These are phyloP conservation scores for Pavo muticus DNA, from an alignment of 2,113 vertebrate genomes.

Conservation along the genomic window DNA sequence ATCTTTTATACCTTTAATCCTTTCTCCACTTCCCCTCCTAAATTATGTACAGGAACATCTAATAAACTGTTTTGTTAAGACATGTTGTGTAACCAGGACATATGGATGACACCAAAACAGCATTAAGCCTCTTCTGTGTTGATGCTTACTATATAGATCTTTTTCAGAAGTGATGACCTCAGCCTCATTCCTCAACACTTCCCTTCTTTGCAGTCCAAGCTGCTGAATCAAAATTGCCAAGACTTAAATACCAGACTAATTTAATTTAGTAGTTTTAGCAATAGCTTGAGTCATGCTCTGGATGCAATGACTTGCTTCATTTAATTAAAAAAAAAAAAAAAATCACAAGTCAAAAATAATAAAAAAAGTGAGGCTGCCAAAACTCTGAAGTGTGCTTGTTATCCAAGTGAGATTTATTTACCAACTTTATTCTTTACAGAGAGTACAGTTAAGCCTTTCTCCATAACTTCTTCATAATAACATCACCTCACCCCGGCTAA, in stretches of 20 bases:
- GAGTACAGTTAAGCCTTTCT: conserved; percentile 41
- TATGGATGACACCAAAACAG: not conserved
- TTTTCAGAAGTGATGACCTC: conserved; percentile 54
- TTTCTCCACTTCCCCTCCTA: not conserved
- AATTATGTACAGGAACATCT: not conserved
- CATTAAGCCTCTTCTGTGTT: not conserved
- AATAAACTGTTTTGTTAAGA: not conserved
- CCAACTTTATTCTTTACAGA: conserved; percentile 49
- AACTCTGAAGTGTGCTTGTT: conserved; percentile 65
- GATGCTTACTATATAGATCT: not conserved
- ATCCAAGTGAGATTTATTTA: conserved; percentile 63
- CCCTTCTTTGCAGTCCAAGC: conserved; percentile 50
- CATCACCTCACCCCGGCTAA: conserved; percentile 17
- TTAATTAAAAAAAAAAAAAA: conserved; percentile 67
- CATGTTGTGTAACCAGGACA: not conserved
- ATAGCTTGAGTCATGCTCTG: conserved; percentile 60
- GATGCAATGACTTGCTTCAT: conserved; percentile 62
- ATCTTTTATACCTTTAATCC: not conserved
- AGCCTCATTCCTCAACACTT: conserved; percentile 57
- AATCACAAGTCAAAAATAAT: conserved; percentile 60
- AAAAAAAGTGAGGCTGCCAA: conserved; percentile 50
- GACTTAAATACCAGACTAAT: conserved; percentile 70
- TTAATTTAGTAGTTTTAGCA: conserved; percentile 72
- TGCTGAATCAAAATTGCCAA: conserved; percentile 57
- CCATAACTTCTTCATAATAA: not conserved